A percentile compares a stretch with the other conserved stretches of the same genome.
phyloP scores from a whole-genome alignment of 2,888 invertebrate species.

The Stegophylla sp. region DNA sequence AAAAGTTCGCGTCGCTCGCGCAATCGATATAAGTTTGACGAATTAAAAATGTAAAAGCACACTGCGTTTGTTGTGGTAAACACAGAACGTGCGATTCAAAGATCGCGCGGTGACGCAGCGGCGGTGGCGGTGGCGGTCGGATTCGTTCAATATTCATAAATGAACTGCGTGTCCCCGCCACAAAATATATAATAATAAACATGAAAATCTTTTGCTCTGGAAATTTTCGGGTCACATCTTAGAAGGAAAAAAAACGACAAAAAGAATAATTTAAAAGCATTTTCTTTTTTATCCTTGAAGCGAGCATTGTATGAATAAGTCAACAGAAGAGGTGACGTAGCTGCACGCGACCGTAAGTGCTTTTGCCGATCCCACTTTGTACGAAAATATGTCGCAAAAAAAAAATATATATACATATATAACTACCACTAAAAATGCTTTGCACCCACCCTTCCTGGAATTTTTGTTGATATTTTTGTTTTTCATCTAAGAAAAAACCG shows the following conservation, averaged over 20 bases:
- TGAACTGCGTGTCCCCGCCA: not conserved
- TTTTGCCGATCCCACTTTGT: slow-evolving; percentile 38
- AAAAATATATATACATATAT: slow-evolving; percentile 5
- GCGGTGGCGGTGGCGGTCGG: not conserved
- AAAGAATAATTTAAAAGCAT: slow-evolving; percentile 58
- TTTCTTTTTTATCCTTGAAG: slow-evolving; percentile 24
- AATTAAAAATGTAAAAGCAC: slow-evolving; percentile 44
- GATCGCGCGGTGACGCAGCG: not conserved
- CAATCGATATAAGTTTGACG: slow-evolving; percentile 31
- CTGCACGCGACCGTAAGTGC: slow-evolving; percentile 28
- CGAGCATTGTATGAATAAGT: slow-evolving; percentile 54
- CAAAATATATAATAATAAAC: slow-evolving; percentile 25
- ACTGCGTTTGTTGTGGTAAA: not conserved
- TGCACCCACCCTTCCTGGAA: not conserved
- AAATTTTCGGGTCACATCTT: slow-evolving; percentile 41
- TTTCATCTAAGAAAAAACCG: not conserved
- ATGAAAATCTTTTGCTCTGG: slow-evolving; percentile 13
- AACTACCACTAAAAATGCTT: not conserved
- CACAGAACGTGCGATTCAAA: slow-evolving; percentile 23
- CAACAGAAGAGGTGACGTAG: slow-evolving; percentile 47
- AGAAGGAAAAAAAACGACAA: slow-evolving; percentile 31
- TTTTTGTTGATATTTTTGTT: not conserved
- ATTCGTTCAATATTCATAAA: slow-evolving; percentile 52
- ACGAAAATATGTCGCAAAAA: slow-evolving; percentile 11
- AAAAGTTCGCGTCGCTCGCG: slow-evolving; percentile 7